phyloP scores from a whole-genome alignment of 2,113 vertebrate genomes.

The Origma solitaria region DNA sequence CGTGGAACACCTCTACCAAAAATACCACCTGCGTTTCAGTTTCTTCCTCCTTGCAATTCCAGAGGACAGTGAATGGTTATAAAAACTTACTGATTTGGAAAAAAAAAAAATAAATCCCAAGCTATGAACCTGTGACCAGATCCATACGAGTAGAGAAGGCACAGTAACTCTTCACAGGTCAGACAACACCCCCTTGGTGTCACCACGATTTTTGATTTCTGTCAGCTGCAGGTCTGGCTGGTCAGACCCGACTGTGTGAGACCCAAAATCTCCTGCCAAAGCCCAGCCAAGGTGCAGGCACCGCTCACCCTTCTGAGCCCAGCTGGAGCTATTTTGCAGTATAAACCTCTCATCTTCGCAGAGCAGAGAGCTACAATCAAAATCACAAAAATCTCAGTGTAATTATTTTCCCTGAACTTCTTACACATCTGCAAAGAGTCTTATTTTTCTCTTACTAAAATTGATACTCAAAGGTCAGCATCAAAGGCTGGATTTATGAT shows the following conservation, averaged over 20 bases:
- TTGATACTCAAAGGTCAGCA: neutral
- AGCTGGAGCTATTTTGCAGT: neutral
- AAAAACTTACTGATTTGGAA: neutral
- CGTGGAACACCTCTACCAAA: neutral
- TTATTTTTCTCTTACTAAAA: neutral
- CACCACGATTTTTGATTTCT: neutral
- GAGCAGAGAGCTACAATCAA: neutral
- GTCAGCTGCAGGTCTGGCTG: neutral
- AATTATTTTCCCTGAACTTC: neutral
- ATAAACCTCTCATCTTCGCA: neutral
- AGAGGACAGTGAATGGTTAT: neutral
- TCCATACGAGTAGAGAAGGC: neutral
- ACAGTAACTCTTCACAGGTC: neutral
- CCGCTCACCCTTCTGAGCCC: neutral
- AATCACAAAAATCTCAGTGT: neutral
- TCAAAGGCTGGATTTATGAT: neutral
- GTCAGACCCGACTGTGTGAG: neutral
- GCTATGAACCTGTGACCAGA: neutral
- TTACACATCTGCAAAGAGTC: neutral
- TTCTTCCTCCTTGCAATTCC: neutral
- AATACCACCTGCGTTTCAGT: neutral
- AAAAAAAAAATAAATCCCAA: neutral
- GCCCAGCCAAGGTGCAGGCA: neutral
- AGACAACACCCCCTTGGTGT: neutral
- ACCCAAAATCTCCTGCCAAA: neutral